Base-by-base conservation (phyloP, 1,140 invertebrate genomes). In the roundworm (Caenorhabditis elegans) region DNA sequence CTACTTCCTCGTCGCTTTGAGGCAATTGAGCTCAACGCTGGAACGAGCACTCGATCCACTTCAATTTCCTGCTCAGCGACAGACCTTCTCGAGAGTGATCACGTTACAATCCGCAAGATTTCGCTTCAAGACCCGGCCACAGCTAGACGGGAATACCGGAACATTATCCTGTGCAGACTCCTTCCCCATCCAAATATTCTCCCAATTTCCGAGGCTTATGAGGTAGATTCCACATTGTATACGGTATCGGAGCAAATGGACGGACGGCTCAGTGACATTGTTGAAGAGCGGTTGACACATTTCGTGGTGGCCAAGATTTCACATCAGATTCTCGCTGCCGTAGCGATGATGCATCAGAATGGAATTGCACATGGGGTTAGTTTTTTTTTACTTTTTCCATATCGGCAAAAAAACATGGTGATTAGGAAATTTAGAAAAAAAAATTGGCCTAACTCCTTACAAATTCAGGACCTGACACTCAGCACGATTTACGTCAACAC, bases 91-190 rank as follows among this genome's bases (percentile, higher is more conserved):
- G 60, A 70, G 60, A 70, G 60, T 39, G 60, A 70, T 17, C 60
- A 70, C 10, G 60, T 70, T 34, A 70, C 34, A 22, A 70, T 70
- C 19, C 60, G 60, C 11, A 70, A 70, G 34, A 70, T 70, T 43
- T 70, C 60, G 31, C 34, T 70, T 39, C 60, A 70, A 70, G 60
- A 70, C 60, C 60, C 60, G 22, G 60, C 60, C n/a, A 70, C 60
- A 10, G 60, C 60, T 0, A 1, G 60, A 3, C 36, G 22, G 19
- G 60, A 70, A 22, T 70, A 70, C 60, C 34, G 60, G 1, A 70
- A 70, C 39, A 70, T 70, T 6, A 70, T 70, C 5, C 34, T 70
- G 6, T 70, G 60, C n/a, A 24, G 60, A 24, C 60, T 70, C 1
- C 60, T 70, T 0, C 60, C 60, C 34, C 60, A 70, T 22, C 60